These are phyloP conservation scores for Ceryle rudis DNA, from an alignment of 2,797 vertebrate species.

Conservation along the genomic window DNA sequence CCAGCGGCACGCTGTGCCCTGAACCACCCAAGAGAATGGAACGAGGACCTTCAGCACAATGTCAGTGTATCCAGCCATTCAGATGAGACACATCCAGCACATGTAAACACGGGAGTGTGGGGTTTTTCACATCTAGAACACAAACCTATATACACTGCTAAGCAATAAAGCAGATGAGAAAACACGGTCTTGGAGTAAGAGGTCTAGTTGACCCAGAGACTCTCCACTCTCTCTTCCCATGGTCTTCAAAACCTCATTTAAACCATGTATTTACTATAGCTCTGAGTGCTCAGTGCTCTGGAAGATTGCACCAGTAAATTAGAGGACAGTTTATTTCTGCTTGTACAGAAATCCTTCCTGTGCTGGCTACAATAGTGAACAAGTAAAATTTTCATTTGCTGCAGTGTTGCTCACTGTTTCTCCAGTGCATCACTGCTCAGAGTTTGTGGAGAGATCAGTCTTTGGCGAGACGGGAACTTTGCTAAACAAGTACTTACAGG, in stretches of 20 bases:
- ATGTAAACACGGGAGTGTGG: not conserved
- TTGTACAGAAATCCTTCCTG: not conserved
- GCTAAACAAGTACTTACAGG: not conserved
- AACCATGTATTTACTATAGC: not conserved
- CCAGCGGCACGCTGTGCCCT: not conserved
- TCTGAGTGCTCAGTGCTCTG: not conserved
- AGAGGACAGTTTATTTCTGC: not conserved
- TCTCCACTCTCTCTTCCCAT: not conserved
- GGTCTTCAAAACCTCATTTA: not conserved
- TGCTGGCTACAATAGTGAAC: not conserved
- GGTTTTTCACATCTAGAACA: not conserved
- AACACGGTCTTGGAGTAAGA: not conserved
- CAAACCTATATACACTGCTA: not conserved
- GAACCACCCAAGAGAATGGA: not conserved
- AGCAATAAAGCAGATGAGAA: not conserved
- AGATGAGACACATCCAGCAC: not conserved
- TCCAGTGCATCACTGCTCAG: not conserved
- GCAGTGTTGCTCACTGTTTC: not conserved
- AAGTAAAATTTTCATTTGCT: not conserved
- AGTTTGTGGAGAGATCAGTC: not conserved
- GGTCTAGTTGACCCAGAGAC: not conserved
- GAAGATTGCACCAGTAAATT: slow-evolving; percentile 31
- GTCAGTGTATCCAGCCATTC: not conserved
- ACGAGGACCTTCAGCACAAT: not conserved
- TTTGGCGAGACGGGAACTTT: not conserved